A percentile compares a stretch with the other conserved stretches of the same genome.
phyloP scores from a whole-genome alignment of 2,113 vertebrate genomes.

The Nesoenas mayeri region DNA sequence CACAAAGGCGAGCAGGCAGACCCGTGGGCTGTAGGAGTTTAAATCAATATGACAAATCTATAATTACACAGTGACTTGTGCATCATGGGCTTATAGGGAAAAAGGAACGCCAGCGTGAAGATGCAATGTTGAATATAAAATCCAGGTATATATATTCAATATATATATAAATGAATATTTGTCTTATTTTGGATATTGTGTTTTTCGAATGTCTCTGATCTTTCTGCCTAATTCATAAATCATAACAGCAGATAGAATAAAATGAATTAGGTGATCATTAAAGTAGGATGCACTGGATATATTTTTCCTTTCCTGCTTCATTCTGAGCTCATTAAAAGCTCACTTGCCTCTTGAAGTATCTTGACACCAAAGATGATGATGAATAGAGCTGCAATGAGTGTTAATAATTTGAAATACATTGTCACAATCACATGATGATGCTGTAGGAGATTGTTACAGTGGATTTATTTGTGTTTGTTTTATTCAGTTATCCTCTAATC shows the following conservation, averaged over 20 bases:
- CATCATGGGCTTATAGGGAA: neutral
- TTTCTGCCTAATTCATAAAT: slow-evolving; percentile 56
- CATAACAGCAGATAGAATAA: slow-evolving; percentile 17
- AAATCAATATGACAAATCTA: slow-evolving; percentile 63
- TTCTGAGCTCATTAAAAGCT: slow-evolving; percentile 69
- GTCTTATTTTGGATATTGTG: neutral
- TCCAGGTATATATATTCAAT: neutral
- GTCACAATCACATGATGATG: slow-evolving; percentile 15
- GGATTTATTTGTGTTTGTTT: slow-evolving; percentile 55
- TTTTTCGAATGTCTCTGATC: neutral
- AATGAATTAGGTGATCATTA: slow-evolving; percentile 63
- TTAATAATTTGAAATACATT: slow-evolving; percentile 54
- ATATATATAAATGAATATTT: neutral
- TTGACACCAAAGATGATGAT: slow-evolving; percentile 60
- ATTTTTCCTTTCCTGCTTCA: slow-evolving; percentile 17
- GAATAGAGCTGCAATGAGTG: slow-evolving; percentile 46
- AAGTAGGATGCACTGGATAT: neutral
- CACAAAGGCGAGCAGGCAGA: neutral
- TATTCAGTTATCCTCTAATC: slow-evolving; percentile 22
- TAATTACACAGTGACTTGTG: neutral
- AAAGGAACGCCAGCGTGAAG: neutral
- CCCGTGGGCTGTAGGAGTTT: neutral
- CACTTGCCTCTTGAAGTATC: slow-evolving; percentile 48
- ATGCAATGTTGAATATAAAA: neutral
- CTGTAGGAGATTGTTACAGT: neutral